Base-by-base conservation (phyloP, 2,797 vertebrate genomes). In the Myripristis jacobus region DNA sequence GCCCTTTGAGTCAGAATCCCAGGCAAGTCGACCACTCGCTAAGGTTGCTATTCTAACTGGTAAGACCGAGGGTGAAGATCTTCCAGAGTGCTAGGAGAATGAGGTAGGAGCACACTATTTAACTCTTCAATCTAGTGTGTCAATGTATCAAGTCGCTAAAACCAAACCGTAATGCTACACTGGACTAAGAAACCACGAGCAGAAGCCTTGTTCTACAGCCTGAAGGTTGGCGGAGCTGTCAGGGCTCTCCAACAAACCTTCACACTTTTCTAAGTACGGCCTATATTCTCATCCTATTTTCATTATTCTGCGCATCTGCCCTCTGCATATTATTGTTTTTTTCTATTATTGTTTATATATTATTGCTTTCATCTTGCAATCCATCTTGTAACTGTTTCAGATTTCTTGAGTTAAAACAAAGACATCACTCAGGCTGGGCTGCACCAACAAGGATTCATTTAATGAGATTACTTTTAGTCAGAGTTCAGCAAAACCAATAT, bases 31-130 rank as follows among this genome's bases (percentile, higher is more conserved):
- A 15, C 43, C 8, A 53, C 16, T 43, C 4, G 25, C 41, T 19
- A 11, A 29, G 19, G 25, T 24, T 44, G 43, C 31, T 43, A 58
- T 50, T 44, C 34, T 7, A 54, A 36, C 57, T 63, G 58, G 53
- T 21, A 22, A 51, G 43, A 46, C 38, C 3, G n/a, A 24, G 29
- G n/a, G 53, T 25, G 13, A 22, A 58, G 27, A 70, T 27, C 15
- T 69, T 57, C 77, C 62, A 57, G 64, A 81, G 62, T 63, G 69
- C 56, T 67, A 36, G 48, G 53, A 87, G 58, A 73, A 79, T 79
- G 84, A 91, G 91, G 88, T 87, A 89, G 87, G 65, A 77, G 55
- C 70, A 83, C 68, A 77, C 61, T 16, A 81, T 55, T 54, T 58
- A 72, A 80, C 10, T 12, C 56, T 31, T 50, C 16, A 27, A 58